Evolutionary conservation across 2,888 invertebrate species (phyloP).

Genomic region (Carabus problematicus): DNA sequence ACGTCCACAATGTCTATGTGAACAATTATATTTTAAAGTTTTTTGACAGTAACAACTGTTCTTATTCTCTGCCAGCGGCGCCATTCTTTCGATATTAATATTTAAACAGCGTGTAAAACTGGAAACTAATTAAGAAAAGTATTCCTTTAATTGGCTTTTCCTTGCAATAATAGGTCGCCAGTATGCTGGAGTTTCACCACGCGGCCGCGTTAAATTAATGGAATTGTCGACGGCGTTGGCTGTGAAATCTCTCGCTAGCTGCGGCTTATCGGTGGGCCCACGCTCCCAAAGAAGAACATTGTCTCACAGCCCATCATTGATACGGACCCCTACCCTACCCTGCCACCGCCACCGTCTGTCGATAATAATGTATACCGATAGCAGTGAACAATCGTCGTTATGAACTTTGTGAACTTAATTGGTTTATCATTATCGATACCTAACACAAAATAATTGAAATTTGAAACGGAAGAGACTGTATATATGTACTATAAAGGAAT

Average conservation of each 20-base stretch:
- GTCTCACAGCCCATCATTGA: not conserved
- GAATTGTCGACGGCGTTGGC: slow-evolving; percentile 57
- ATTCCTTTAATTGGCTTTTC: slow-evolving; percentile 56
- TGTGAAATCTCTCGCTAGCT: slow-evolving; percentile 55
- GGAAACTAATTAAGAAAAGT: slow-evolving; percentile 59
- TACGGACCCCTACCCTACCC: not conserved
- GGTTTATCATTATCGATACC: slow-evolving; percentile 4
- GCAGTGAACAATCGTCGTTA: slow-evolving; percentile 6
- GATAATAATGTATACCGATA: slow-evolving; percentile 11
- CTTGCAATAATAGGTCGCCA: slow-evolving; percentile 27
- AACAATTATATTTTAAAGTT: not conserved
- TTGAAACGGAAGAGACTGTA: no score
- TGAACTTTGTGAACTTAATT: not conserved
- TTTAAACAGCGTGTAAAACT: slow-evolving; percentile 50
- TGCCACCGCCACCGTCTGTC: not conserved
- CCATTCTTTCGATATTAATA: slow-evolving; percentile 35
- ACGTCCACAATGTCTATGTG: no score
- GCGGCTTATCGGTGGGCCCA: slow-evolving; percentile 52
- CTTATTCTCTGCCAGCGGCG: not conserved
- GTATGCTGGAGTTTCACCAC: slow-evolving; percentile 52
- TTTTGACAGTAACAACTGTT: not conserved
- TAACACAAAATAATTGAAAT: not conserved
- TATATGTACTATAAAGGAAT: no score
- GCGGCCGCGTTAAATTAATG: slow-evolving; percentile 58
- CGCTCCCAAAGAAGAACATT: not conserved